These are phyloP conservation scores for Syngnathoides biaculeatus DNA, from an alignment of 2,113 vertebrate genomes.

Conservation along the genomic window DNA sequence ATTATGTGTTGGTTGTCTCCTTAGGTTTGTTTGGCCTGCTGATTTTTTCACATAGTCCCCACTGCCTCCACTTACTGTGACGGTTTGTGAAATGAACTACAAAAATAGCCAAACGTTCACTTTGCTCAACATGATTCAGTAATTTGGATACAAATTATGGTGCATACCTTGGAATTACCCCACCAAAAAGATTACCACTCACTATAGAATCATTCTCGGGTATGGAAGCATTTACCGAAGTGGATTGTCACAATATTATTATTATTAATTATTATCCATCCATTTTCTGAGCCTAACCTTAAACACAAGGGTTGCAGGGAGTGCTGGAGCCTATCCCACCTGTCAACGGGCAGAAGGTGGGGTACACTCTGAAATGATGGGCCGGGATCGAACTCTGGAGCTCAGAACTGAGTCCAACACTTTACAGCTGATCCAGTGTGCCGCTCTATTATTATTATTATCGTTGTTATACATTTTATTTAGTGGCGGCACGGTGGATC, in stretches of 20 bases:
- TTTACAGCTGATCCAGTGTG: too few species aligned
- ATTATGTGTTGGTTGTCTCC: not conserved
- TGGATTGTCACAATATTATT: not conserved
- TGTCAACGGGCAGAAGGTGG: too few species aligned
- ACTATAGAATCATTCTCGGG: not conserved
- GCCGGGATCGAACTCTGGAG: too few species aligned
- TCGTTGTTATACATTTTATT: too few species aligned
- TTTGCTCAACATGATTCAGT: slow-evolving; percentile 3
- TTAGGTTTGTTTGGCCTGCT: slow-evolving; percentile 4
- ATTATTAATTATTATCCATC: not conserved
- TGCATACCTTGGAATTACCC: not conserved
- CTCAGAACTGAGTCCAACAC: too few species aligned
- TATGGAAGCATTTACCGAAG: not conserved
- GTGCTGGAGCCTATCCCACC: too few species aligned
- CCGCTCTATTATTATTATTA: too few species aligned
- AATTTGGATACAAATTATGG: slow-evolving; percentile 11
- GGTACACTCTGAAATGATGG: too few species aligned
- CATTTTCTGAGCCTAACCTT: too few species aligned
- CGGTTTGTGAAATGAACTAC: slow-evolving; percentile 6
- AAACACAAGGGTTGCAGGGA: too few species aligned
- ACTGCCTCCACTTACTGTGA: slow-evolving; percentile 2
- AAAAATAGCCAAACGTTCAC: slow-evolving; percentile 1
- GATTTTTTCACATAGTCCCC: not conserved
- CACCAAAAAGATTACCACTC: not conserved
- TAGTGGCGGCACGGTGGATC: too few species aligned